Base-by-base conservation (phyloP, 2,888 invertebrate species). In the Dexiosoma caninum region DNA sequence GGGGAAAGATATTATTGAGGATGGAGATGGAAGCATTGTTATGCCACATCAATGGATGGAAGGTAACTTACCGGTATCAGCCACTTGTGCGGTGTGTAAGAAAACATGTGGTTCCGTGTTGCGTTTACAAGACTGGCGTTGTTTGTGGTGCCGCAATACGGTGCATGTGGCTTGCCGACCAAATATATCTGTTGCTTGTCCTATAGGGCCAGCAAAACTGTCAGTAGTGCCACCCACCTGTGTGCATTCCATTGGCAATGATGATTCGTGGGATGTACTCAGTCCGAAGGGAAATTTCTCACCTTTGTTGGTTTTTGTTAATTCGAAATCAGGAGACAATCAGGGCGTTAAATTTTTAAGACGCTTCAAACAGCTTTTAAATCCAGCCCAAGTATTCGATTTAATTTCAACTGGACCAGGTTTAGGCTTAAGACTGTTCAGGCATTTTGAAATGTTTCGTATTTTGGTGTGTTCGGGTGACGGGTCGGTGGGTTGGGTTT, bases 1-100 rank as follows among this genome's bases (percentile, higher is more conserved):
- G 72, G 98, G 98, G n/a, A 95, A 95, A 86, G 96, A 98, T 85
- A 95, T 98, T 71, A 96, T 98, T 60, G 98, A 98, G 88, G 97
- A 98, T 85, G 92, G 94, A 82, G 97, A 98, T 89, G 97, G 97
- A 91, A 95, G 93, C 88, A 95, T 96, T 86, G 94, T 95, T 84
- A 97, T 98, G 97, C 98, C 98, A 12, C 98, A 99, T 91, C 98
- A 99, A 88, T 99, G 98, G 98, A 93, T 98, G 92, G 98, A 98
- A 90, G 98, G 98, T 44, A 98, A 98, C 91, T 91, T 98, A 83
- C 97, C 98, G 3, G 98, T 98, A 71, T 96, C 97, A 72, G 95
- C 98, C 79, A 95, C 97, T 90, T 99, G 98, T 90, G 93, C 93
- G 83, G 93, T 96, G 80, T 99, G 98, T 91, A 98, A 98, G 88